Conservation (phyloP, 2,797 vertebrate species). For the Eupleurogrammus muticus region DNA sequence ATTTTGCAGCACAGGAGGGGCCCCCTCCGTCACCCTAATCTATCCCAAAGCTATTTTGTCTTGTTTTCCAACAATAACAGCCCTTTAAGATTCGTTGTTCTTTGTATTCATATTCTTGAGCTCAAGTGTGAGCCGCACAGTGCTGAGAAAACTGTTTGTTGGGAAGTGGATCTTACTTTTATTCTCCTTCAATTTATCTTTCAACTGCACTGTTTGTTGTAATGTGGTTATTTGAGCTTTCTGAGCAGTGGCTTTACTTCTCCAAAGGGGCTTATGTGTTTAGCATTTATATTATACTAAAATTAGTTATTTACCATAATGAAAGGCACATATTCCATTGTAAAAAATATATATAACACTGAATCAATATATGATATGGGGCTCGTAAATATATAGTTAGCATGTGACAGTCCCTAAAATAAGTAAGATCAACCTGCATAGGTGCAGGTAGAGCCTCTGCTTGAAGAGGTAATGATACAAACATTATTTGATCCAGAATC, state of each 20-base stretch:
- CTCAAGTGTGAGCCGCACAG: slow-evolving; percentile 25
- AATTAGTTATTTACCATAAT: slow-evolving; percentile 23
- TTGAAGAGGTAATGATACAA: slow-evolving; percentile 50
- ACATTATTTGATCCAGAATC: slow-evolving; percentile 60
- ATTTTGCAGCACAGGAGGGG: not conserved
- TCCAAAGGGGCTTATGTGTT: slow-evolving; percentile 27
- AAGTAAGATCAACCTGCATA: slow-evolving; percentile 36
- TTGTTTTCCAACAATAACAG: not conserved
- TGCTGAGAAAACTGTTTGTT: slow-evolving; percentile 32
- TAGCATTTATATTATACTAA: slow-evolving; percentile 38
- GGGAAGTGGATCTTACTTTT: slow-evolving; percentile 24
- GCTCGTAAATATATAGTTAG: not conserved
- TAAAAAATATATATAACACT: slow-evolving; percentile 13
- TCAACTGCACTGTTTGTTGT: slow-evolving; percentile 35
- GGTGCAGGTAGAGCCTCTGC: slow-evolving; percentile 40
- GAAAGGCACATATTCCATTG: slow-evolving; percentile 15
- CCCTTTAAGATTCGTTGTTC: slow-evolving; percentile 14
- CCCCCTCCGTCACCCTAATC: not conserved
- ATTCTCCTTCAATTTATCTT: slow-evolving; percentile 40
- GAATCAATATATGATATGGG: not conserved
- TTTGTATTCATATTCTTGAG: slow-evolving; percentile 13
- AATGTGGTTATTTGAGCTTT: slow-evolving; percentile 41
- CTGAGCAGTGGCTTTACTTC: slow-evolving; percentile 44
- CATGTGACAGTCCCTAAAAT: not conserved
- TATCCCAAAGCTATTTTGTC: no score